These are phyloP conservation scores for Mayetiola destructor DNA, from an alignment of 2,888 invertebrate species.

Conservation along the genomic window DNA sequence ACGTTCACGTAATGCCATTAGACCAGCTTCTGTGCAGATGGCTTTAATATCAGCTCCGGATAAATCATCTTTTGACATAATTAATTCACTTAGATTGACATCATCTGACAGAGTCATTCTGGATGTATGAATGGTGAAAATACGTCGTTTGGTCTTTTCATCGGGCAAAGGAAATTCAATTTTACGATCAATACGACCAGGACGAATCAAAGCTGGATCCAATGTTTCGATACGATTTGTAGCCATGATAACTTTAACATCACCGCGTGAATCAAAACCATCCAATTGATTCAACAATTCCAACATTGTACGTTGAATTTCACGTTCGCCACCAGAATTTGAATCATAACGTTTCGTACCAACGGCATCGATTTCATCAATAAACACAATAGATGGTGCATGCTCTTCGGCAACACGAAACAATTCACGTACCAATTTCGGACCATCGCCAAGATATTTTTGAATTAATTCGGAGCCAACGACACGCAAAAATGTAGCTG, in stretches of 20 bases:
- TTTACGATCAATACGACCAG: conserved; percentile 97
- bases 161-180: conserved; percentile 99
- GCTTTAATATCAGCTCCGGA: conserved; percentile 97
- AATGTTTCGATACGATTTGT: conserved; percentile 96
- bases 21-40: conserved; percentile 97
- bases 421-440: conserved; percentile 91
- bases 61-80: conserved; percentile 98
- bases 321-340: conserved; percentile 97
- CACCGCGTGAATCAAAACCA: conserved; percentile 92
- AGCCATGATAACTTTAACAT: conserved; percentile 95
- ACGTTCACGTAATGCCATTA: conserved; percentile 93
- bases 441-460: conserved; percentile 98
- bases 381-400: conserved; percentile 98
- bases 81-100: conserved; percentile 91
- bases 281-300: conserved; percentile 96
- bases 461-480: conserved; percentile 99
- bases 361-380: conserved; percentile 99
- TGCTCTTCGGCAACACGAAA: conserved; percentile 99
- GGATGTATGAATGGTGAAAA: conserved; percentile 97
- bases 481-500: conserved; percentile 94
- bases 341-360: conserved; percentile 98
- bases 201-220: conserved; percentile 95
- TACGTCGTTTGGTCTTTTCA: conserved; percentile 93
- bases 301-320: conserved; percentile 99
- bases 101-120: conserved; percentile 95